Percentiles rank a stretch among this genome's conserved stretches.
phyloP scores from a whole-genome alignment of 2,797 vertebrate genomes.

The Parambassis ranga region DNA sequence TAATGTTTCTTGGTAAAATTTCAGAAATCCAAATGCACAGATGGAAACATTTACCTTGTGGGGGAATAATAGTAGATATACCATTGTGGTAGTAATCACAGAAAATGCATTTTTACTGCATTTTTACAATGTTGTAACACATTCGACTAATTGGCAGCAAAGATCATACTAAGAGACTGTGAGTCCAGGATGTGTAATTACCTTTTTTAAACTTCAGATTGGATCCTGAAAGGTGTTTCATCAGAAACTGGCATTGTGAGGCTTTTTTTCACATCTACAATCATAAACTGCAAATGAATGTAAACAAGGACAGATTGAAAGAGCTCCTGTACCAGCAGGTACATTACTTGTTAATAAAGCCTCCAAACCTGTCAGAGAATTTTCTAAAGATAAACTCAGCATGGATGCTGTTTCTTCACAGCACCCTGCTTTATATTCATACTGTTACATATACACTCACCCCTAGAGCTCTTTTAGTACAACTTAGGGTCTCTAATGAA shows the following conservation, averaged over 20 bases:
- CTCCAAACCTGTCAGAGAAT: background rate
- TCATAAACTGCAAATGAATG: background rate
- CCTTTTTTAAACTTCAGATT: background rate
- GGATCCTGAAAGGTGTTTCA: background rate
- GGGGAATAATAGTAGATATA: background rate
- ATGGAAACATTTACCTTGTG: background rate
- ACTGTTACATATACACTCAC: constrained; percentile 5
- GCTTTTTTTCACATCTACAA: constrained; percentile 4
- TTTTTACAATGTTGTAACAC: too few relatives aligned
- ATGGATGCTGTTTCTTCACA: background rate
- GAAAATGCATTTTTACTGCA: background rate
- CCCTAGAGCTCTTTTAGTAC: background rate
- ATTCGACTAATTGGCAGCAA: background rate
- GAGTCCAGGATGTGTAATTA: background rate
- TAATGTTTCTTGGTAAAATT: background rate
- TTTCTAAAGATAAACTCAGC: background rate
- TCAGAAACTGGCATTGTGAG: background rate
- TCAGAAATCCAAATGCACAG: constrained; percentile 1
- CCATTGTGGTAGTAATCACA: background rate
- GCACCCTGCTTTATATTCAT: background rate
- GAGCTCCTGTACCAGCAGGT: background rate
- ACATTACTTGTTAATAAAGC: constrained; percentile 8
- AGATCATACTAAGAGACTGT: background rate
- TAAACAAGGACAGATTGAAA: background rate
- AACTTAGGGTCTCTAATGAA: constrained; percentile 6